Evolutionary conservation across 2,113 vertebrate species (phyloP), one percentile per base, ranked within the genome.

Genomic region (Camelus dromedarius): DNA sequence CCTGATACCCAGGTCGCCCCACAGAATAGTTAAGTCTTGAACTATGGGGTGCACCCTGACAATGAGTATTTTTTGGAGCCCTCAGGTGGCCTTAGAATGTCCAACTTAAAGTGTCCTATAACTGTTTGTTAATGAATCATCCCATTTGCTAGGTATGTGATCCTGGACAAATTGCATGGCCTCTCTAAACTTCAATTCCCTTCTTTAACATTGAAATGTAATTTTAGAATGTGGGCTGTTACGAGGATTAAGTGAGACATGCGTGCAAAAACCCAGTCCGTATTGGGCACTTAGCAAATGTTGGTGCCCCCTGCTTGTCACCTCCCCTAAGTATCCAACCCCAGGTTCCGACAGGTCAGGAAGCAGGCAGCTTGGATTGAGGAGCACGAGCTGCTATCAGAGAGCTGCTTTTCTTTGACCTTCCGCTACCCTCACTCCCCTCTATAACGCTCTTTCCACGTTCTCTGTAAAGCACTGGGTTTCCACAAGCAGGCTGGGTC

Each of bases 331-430:
- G 2, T 56, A 26, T 80, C 56, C 22, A 1, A 11, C 16, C 52
- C 19, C 9, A 62, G 42, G 6, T 89, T 32, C 70, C 20, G 11
- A 38, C 20, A 80, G 18, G 13, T 66, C 19, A 79, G 46, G 5
- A 2, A 50, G 4, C 13, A 90, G 56, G 58, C 5, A 42, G 42
- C 13, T 42, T 75, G n/a, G 19, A 73, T 90, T 83, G 87, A 70
- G 20, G 84, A 66, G 9, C 15, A 73, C 5, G 32, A 72, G 2
- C 50, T 92, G 2, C 32, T 32, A 18, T 32, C 48, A n/a, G 13
- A 76, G 26, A 67, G 12, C 6, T n/a, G 19, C 73, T 87, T 93
- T 76, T 58, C 32, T n/a, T 85, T 93, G 92, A 95, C 10, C 22
- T 83, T 72, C 56, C 24, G 66, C 35, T 38, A 56, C 6, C 4